Conservation (phyloP, 2,888 invertebrate species). For the Hyles lineata region DNA sequence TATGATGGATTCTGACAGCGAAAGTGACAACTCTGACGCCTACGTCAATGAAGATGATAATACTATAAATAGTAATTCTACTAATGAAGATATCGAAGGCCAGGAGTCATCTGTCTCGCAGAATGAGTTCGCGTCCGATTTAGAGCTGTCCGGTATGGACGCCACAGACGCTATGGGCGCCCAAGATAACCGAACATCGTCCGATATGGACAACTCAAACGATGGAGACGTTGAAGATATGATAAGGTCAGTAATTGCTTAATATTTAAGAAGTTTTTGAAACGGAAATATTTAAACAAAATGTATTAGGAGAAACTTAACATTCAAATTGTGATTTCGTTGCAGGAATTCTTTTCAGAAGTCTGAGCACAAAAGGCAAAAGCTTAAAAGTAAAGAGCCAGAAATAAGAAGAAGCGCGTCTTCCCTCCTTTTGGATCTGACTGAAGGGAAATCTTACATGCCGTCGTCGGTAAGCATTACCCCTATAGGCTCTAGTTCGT, state of each 20-base stretch:
- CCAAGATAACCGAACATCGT: slow-evolving; percentile 73
- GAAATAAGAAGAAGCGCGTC: slow-evolving; percentile 76
- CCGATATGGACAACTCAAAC: slow-evolving; percentile 86
- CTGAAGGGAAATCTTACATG: slow-evolving; percentile 83
- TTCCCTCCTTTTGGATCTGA: slow-evolving; percentile 81
- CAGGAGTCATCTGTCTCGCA: slow-evolving; percentile 77
- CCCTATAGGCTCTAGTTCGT: slow-evolving; percentile 75
- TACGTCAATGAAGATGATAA: slow-evolving; percentile 79
- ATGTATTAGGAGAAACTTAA: slow-evolving; percentile 28
- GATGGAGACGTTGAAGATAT: slow-evolving; percentile 87
- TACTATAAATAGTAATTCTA: slow-evolving; percentile 76
- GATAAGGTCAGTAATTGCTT: slow-evolving; percentile 68
- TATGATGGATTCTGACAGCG: slow-evolving; percentile 86
- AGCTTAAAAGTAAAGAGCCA: slow-evolving; percentile 85
- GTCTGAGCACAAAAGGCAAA: slow-evolving; percentile 85
- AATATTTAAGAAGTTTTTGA: neutral
- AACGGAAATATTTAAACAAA: neutral
- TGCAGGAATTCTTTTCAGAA: slow-evolving; percentile 84
- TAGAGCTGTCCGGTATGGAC: slow-evolving; percentile 87
- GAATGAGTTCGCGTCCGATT: slow-evolving; percentile 85
- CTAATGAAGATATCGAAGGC: slow-evolving; percentile 74
- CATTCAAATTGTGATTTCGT: slow-evolving; percentile 22
- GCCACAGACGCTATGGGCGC: slow-evolving; percentile 82
- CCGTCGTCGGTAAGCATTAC: slow-evolving; percentile 83
- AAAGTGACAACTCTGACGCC: slow-evolving; percentile 75